phyloP scores from a whole-genome alignment of 2,113 vertebrate species.

The Nannobrachium achirus region DNA sequence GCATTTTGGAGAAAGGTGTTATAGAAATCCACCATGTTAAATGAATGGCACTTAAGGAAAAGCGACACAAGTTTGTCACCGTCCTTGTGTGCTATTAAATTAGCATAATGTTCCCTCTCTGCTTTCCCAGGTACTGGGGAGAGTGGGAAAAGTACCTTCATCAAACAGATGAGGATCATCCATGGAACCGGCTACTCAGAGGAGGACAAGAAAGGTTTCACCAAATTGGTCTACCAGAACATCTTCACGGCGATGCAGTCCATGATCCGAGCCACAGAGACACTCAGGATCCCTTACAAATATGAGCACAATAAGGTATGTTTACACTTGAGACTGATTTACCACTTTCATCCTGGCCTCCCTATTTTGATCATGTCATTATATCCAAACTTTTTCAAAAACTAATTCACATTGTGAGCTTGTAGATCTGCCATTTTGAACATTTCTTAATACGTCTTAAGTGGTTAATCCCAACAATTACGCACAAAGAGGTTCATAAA shows the following conservation, averaged over 20 bases:
- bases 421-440: too few relatives aligned
- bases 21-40: background rate
- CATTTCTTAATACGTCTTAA: too few relatives aligned
- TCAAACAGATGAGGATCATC: conserved; percentile 84
- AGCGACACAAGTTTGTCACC: background rate
- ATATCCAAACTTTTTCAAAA: too few relatives aligned
- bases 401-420: too few relatives aligned
- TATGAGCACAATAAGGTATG: conserved; percentile 93
- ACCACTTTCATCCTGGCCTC: too few relatives aligned
- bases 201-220: conserved; percentile 95
- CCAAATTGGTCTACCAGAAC: conserved; percentile 97
- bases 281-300: conserved; percentile 95
- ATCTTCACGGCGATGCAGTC: conserved; percentile 97
- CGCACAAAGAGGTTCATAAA: background rate
- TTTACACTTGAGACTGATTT: background rate
- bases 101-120: conserved; percentile 25
- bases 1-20: too few relatives aligned
- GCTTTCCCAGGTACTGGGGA: conserved; percentile 77
- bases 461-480: too few relatives aligned
- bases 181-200: conserved; percentile 94
- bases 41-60: background rate
- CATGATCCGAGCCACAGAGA: conserved; percentile 95
- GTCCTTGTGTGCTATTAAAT: background rate
- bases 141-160: conserved; percentile 83
- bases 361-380: too few relatives aligned